Conservation (phyloP, 37 sponge, comb jelly and placozoan genomes). For the Beroe forskalii region DNA sequence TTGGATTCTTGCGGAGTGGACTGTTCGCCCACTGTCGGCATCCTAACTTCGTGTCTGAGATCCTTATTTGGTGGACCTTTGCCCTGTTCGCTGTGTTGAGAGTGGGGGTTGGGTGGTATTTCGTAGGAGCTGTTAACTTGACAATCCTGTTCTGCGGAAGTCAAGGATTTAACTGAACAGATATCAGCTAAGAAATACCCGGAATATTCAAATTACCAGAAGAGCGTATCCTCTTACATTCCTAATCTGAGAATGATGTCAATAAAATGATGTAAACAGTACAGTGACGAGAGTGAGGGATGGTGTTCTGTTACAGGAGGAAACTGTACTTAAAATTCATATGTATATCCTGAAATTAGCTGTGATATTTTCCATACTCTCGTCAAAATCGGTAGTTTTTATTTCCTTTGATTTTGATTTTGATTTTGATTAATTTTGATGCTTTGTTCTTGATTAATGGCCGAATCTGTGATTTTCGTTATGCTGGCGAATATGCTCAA, state of each 20-base stretch:
- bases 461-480: no score
- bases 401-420: no score
- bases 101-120: neutral
- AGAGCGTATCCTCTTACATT: slow-evolving; percentile 15
- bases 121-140: slow-evolving; percentile 6
- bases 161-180: slow-evolving; percentile 39
- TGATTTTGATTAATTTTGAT: no score
- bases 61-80: slow-evolving; percentile 37
- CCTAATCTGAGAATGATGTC: slow-evolving; percentile 60
- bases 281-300: no score
- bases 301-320: no score
- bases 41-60: slow-evolving; percentile 41
- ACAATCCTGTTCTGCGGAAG: slow-evolving; percentile 34
- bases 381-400: no score
- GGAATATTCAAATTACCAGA: neutral
- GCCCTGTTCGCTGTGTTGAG: slow-evolving; percentile 4
- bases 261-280: neutral
- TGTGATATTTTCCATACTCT: no score
- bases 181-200: slow-evolving; percentile 48
- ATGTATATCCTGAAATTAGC: no score
- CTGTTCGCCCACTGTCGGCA: slow-evolving; percentile 36
- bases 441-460: no score
- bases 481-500: no score
- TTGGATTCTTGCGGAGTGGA: neutral
- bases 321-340: no score